These are phyloP conservation scores for Sebastes steindachneri DNA, from an alignment of 2,797 vertebrate genomes.

Conservation along the genomic window DNA sequence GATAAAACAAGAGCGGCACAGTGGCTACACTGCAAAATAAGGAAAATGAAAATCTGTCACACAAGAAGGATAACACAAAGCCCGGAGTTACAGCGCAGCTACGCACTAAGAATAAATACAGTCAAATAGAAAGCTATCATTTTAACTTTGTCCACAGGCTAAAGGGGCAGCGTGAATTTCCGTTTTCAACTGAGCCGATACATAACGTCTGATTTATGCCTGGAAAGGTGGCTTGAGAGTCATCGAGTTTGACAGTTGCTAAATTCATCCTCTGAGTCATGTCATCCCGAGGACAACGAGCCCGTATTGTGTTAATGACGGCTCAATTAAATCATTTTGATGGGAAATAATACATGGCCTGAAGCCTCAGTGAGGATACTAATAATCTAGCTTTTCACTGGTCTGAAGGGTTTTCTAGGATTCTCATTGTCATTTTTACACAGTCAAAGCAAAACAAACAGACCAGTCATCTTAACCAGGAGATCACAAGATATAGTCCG, in stretches of 20 bases:
- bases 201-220: conserved; percentile 32
- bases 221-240: conserved; percentile 20
- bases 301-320: conserved; percentile 2
- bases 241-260: conserved; percentile 45
- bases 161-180: neutral
- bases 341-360: neutral
- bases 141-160: neutral
- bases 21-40: conserved; percentile 2
- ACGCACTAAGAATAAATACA: neutral
- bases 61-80: neutral
- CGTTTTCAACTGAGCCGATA: neutral
- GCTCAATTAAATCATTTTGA: conserved; percentile 41
- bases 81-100: neutral
- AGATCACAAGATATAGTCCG: neutral
- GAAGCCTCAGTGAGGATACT: neutral
- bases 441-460: neutral
- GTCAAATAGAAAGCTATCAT: neutral
- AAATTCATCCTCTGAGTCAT: conserved; percentile 42
- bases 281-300: conserved; percentile 8
- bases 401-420: neutral
- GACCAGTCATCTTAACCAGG: neutral
- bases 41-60: conserved; percentile 13
- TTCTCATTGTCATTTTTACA: neutral
- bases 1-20: conserved; percentile 19
- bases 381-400: neutral